Conservation (phyloP, 2,113 vertebrate species). For the Enhydra lutris region DNA sequence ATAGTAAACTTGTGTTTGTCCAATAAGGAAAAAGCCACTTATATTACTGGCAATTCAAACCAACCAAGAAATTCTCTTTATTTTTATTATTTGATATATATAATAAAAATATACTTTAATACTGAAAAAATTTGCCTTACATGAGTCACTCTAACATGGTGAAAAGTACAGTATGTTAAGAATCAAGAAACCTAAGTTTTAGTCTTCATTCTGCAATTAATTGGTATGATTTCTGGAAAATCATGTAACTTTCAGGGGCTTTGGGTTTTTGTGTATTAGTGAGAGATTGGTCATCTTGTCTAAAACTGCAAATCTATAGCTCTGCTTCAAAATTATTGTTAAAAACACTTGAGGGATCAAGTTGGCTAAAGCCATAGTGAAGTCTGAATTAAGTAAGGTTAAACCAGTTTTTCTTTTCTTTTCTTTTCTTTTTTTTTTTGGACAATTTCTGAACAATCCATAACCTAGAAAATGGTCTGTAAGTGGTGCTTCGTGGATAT, state of each 20-base stretch:
- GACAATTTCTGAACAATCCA: constrained; percentile 22
- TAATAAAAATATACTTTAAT: constrained; percentile 14
- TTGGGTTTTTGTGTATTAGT: background rate
- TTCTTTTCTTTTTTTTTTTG: background rate
- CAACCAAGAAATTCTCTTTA: background rate
- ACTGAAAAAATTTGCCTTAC: background rate
- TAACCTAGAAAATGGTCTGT: background rate
- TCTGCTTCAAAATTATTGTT: constrained; percentile 14
- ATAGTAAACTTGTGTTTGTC: background rate
- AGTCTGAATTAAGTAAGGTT: constrained; percentile 12
- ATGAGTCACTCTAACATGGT: constrained; percentile 2
- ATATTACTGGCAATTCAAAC: constrained; percentile 37
- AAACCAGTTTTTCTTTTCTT: background rate
- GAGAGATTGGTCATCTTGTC: background rate
- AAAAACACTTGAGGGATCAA: background rate
- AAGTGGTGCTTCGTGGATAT: constrained; percentile 4
- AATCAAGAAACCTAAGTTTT: constrained; percentile 25
- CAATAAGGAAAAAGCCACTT: background rate
- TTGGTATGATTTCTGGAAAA: constrained; percentile 16
- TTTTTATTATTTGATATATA: constrained; percentile 38
- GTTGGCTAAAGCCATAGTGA: background rate
- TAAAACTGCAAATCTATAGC: background rate
- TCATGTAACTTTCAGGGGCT: background rate
- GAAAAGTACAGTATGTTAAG: background rate
- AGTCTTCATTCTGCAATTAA: background rate